These are phyloP conservation scores for Vimba vimba DNA, from an alignment of 2,113 vertebrate genomes.

Conservation along the genomic window DNA sequence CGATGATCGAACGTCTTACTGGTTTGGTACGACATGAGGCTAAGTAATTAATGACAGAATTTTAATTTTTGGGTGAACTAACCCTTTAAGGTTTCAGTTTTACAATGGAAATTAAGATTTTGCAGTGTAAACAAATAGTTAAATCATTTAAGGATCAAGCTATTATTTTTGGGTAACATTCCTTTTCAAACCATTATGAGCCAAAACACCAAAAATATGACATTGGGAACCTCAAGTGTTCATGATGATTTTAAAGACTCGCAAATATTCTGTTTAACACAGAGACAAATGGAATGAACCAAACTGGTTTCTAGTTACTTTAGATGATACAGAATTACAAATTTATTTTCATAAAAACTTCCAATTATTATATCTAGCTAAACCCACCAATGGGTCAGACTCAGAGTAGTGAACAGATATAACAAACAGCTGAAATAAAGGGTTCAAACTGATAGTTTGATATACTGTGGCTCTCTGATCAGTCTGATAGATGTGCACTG, in stretches of 20 bases:
- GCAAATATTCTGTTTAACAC: too few species aligned
- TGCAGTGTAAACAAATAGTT: neutral
- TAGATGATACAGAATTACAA: neutral
- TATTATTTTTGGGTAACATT: neutral
- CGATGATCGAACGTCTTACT: too few species aligned
- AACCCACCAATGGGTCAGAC: neutral
- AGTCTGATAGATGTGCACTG: constrained; percentile 6
- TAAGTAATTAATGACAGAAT: too few species aligned
- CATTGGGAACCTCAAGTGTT: too few species aligned
- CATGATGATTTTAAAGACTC: too few species aligned
- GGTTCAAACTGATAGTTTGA: neutral
- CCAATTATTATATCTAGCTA: neutral
- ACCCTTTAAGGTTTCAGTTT: too few species aligned
- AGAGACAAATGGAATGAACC: neutral
- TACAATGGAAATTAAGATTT: too few species aligned
- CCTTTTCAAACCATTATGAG: neutral
- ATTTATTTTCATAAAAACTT: neutral
- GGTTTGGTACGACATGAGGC: too few species aligned
- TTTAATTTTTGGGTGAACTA: too few species aligned
- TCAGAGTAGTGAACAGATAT: neutral
- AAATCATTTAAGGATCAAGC: neutral
- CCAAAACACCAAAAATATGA: neutral
- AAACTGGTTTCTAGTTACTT: neutral
- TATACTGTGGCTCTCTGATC: neutral
- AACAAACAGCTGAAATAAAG: neutral